Evolutionary conservation across 1,140 invertebrate genomes (phyloP).

Genomic region (Micrasema longulum): DNA sequence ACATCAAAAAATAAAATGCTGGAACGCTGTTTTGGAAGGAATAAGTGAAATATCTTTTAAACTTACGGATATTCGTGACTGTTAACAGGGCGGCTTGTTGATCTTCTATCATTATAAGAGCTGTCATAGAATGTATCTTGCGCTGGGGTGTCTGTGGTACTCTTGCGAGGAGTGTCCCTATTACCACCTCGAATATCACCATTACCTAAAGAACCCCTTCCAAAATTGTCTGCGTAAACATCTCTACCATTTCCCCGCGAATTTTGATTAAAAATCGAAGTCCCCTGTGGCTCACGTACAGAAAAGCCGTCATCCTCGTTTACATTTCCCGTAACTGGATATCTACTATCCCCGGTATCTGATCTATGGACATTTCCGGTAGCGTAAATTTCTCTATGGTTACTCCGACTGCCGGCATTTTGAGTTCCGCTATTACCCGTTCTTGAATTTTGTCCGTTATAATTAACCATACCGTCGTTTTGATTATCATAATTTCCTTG

Average conservation of each 20-base stretch:
- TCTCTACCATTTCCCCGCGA: not conserved
- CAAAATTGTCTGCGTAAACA: not conserved
- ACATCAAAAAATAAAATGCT: too few species aligned
- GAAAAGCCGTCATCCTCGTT: too few species aligned
- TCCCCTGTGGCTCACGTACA: too few species aligned
- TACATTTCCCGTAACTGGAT: too few species aligned
- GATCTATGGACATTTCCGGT: not conserved
- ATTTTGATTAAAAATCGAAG: too few species aligned
- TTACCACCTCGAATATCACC: too few species aligned
- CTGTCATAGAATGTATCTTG: not conserved
- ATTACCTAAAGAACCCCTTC: not conserved
- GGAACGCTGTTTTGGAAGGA: too few species aligned
- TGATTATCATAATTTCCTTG: not conserved
- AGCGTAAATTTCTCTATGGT: not conserved
- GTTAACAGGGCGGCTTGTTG: not conserved
- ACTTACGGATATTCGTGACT: conserved; percentile 3
- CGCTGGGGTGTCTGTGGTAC: not conserved
- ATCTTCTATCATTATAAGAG: not conserved
- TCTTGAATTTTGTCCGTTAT: not conserved
- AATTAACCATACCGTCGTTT: not conserved
- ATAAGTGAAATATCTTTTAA: too few species aligned
- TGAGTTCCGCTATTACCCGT: not conserved
- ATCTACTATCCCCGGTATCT: not conserved
- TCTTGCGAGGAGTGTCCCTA: not conserved
- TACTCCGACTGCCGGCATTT: not conserved